These are phyloP conservation scores for Glaucomys volans DNA, from an alignment of 2,113 vertebrate genomes.

Conservation along the genomic window DNA sequence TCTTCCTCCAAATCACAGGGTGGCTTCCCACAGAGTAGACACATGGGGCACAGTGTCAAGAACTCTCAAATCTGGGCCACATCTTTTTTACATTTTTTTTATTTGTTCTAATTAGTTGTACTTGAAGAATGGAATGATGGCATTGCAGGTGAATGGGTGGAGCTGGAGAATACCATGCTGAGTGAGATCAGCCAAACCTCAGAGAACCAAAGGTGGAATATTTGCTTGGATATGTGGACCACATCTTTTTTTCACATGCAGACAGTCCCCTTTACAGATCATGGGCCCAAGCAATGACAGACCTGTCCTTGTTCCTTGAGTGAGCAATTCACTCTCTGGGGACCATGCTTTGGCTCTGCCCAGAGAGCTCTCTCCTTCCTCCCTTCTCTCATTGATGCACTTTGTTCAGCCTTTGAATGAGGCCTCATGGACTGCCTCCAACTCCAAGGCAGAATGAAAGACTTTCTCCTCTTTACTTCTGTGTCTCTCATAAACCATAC, in stretches of 20 bases:
- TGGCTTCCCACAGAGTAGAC: neutral
- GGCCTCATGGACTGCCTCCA: neutral
- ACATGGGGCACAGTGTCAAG: neutral
- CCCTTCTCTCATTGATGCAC: neutral
- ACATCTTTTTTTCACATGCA: neutral
- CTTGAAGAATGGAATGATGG: no score
- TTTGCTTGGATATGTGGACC: no score
- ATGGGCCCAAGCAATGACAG: neutral
- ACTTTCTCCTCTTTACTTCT: neutral
- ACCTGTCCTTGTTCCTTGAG: neutral
- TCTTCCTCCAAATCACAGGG: neutral
- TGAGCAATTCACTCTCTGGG: no score
- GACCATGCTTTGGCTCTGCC: neutral
- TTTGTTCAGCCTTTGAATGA: neutral
- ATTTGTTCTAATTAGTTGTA: no score
- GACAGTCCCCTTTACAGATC: neutral
- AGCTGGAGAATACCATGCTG: no score
- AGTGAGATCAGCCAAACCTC: no score
- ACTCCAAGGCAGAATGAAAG: neutral
- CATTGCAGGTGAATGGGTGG: no score
- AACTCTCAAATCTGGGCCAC: neutral
- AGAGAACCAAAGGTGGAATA: no score
- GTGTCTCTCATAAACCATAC: neutral
- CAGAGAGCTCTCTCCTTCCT: neutral
- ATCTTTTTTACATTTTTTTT: no score